Base-by-base conservation (phyloP, 2,888 invertebrate species). In the Scaptomyza cyrtandrae region DNA sequence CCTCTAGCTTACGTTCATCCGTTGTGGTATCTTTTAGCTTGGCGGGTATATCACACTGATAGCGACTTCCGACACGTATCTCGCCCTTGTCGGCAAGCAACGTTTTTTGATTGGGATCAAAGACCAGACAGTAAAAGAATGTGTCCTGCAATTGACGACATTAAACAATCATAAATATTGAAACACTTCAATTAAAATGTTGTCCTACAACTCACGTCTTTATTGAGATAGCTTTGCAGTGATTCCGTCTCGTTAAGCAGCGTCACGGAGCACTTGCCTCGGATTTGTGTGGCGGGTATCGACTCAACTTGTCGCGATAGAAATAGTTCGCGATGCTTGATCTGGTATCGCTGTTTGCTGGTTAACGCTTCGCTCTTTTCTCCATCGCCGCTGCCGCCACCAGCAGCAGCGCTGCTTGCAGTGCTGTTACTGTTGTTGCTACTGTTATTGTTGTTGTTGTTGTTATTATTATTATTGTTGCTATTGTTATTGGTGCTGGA, bases 111-210 rank as follows among this genome's bases (percentile, higher is more conserved):
- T 97, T 96, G 86, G 99, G 99, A 94, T 99, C 99, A 93, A 99
- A 99, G 89, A 99, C 99, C 93, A 99, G 94, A 93, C 99, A 99
- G 94, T 99, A 99, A 94, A 99, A 99, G 95, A 99, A 99, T 92
- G 98, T 96, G 93, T 99, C 99, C 95, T 98, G 94, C 82, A 33
- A 31, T 1, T 10, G 7, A 0, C 7, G 50, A 39, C 16, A 3
- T 19, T 0, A n/a, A 55, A 13, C 2, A 10, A 31, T 29, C 31
- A 45, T 55, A 0, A 55, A 33, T 37, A 11, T 33, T 6, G 29
- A 29, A 52, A 14, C 24, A 54, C 9, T 41, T 1, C 1, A 5
- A 16, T 4, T 10, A 3, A 16, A n/a, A 27, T 11, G 11, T 11
- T 1, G 1, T 88, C 89, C 35, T 50, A 50, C 93, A 93, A 94